Percentiles rank a stretch among this genome's conserved stretches.
These are phyloP conservation scores for Sapayoa aenigma DNA, from an alignment of 2,113 vertebrate genomes.

Conservation along the genomic window DNA sequence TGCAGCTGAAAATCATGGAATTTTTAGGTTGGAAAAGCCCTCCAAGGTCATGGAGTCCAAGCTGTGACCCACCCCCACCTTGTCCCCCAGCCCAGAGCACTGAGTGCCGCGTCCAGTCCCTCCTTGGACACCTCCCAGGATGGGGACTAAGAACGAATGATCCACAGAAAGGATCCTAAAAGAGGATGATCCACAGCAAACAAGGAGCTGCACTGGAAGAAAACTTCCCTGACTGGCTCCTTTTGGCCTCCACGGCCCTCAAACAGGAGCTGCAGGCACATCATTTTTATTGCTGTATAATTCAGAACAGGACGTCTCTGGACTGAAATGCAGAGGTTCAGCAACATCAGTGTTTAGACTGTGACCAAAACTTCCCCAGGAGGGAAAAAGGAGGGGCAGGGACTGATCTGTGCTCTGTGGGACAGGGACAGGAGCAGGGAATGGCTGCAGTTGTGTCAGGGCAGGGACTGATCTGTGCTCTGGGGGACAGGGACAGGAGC, in stretches of 20 bases:
- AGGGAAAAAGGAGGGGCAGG: background rate
- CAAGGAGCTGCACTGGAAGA: background rate
- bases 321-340: background rate
- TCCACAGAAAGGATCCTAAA: background rate
- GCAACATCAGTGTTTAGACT: background rate
- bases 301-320: background rate
- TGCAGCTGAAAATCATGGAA: background rate
- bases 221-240: background rate
- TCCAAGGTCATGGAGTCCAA: background rate
- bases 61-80: too few species aligned
- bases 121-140: background rate
- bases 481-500: background rate
- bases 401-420: background rate
- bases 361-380: background rate
- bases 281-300: fast-evolving
- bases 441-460: background rate
- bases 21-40: background rate
- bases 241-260: background rate
- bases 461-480: background rate
- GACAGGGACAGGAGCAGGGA: background rate
- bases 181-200: background rate
- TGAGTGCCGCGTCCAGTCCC: background rate
- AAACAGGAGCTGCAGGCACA: fast-evolving
- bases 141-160: background rate
- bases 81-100: background rate